These are phyloP conservation scores for Protonemura montana DNA, from an alignment of 2,888 invertebrate genomes.

Conservation along the genomic window DNA sequence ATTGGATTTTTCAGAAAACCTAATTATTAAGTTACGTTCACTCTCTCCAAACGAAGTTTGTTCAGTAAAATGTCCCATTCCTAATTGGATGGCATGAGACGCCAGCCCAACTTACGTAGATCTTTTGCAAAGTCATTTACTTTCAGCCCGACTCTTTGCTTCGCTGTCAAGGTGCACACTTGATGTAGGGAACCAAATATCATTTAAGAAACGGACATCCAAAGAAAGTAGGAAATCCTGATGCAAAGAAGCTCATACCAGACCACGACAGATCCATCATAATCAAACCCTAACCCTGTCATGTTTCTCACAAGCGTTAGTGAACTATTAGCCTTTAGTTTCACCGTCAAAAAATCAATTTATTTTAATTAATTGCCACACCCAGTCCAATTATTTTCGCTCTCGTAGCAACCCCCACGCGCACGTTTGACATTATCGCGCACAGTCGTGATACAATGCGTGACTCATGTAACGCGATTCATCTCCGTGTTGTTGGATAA, in stretches of 20 bases:
- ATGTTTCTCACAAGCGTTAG: not conserved
- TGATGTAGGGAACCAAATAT: not conserved
- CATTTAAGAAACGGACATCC: not conserved
- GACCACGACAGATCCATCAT: not conserved
- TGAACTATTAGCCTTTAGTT: not conserved
- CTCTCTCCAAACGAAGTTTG: not conserved
- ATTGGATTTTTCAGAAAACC: not conserved
- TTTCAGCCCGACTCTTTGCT: not conserved
- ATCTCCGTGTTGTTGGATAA: conserved; percentile 14
- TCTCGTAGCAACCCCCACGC: not conserved
- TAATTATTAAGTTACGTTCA: not conserved
- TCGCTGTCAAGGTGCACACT: not conserved
- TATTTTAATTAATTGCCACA: not conserved
- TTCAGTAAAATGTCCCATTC: not conserved
- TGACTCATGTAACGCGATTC: not conserved
- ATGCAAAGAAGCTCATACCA: not conserved
- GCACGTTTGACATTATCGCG: not conserved
- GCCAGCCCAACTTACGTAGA: not conserved
- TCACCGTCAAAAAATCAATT: not conserved
- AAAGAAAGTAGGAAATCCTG: not conserved
- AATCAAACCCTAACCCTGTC: not conserved
- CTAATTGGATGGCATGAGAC: not conserved
- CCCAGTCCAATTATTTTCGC: not conserved
- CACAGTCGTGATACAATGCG: not conserved
- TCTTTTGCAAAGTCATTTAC: not conserved